A percentile compares a stretch with the other conserved stretches of the same genome.
Conservation (phyloP, 2,797 vertebrate genomes). For the Sphenopsis melanotis region DNA sequence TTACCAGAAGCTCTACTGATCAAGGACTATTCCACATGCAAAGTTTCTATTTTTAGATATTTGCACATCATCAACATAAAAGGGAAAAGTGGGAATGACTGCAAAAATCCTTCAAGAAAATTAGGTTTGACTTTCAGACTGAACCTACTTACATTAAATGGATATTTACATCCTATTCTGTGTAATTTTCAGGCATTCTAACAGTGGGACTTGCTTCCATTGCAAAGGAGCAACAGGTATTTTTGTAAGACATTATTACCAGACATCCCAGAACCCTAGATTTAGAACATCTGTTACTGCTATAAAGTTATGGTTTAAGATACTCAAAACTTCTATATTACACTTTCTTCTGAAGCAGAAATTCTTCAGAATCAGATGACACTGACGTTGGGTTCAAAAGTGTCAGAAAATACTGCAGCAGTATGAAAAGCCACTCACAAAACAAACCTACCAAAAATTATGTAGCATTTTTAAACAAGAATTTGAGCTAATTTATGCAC, state of each 20-base stretch:
- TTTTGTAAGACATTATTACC: neutral
- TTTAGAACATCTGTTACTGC: constrained; percentile 3
- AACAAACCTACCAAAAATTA: neutral
- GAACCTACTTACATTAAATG: neutral
- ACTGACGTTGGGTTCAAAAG: neutral
- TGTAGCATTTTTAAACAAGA: neutral
- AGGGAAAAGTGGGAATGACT: neutral
- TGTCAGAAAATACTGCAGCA: neutral
- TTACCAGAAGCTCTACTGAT: constrained; percentile 27
- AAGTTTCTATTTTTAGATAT: constrained; percentile 3
- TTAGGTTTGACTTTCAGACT: neutral
- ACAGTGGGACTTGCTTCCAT: neutral
- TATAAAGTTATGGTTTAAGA: neutral
- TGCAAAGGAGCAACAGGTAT: constrained; percentile 1
- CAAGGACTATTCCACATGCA: neutral
- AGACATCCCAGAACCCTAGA: neutral
- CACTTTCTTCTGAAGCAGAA: neutral
- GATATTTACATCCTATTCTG: neutral
- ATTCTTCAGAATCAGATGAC: neutral
- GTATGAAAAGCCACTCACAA: neutral
- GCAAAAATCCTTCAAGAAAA: constrained; percentile 21
- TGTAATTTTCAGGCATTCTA: neutral
- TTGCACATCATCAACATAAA: neutral
- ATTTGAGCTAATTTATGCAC: neutral
- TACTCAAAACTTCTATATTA: neutral